Evolutionary conservation across 1,140 invertebrate genomes (phyloP), one percentile per base, ranked within the genome.

Genomic region (Brachionus rubens): DNA sequence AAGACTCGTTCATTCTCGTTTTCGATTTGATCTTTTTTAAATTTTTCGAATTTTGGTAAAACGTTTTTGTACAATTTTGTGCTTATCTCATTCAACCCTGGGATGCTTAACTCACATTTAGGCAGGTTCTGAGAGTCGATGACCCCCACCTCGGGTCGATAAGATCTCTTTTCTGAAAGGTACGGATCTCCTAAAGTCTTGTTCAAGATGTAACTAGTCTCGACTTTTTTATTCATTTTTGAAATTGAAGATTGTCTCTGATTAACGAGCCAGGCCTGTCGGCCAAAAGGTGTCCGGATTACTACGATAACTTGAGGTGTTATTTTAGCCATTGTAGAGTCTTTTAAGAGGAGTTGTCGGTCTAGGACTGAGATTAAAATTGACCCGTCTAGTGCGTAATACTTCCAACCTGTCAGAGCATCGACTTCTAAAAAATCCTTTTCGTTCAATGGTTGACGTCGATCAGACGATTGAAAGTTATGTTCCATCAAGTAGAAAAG

Each of bases 241-340:
- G n/a, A 10, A 4, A 72, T 24, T 7, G 68, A 28, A 40, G 68
- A 48, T 83, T 93, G 91, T 16, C 92, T 86, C 43, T 92, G 84
- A 80, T 94, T 91, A 88, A 96, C 89, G 0, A 91, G 92, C 94
- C 94, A 98, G 6, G 92, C 92, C 86, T 94, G 91, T 19, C 93
- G 88, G 0, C 94, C 94, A 86, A 94, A 96, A 0, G 92, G 91
- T 26, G 92, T 91, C 24, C 94, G 88, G 56, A 96, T 90, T 28
- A 97, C 85, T 24, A 93, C 89, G 79, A 89, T 89, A 16, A 87
- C 86, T 26, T 87, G 87, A 14, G 88, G 88, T 75, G 88, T 85
- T n/a, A 85, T 84, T 79, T 87, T 86, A 87, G 78, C 21, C 76
- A 36, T 54, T 52, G 26, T n/a, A 87, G 86, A 86, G 83, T 86